phyloP scores from a whole-genome alignment of 2,113 vertebrate genomes.

The Oxyura jamaicensis region DNA sequence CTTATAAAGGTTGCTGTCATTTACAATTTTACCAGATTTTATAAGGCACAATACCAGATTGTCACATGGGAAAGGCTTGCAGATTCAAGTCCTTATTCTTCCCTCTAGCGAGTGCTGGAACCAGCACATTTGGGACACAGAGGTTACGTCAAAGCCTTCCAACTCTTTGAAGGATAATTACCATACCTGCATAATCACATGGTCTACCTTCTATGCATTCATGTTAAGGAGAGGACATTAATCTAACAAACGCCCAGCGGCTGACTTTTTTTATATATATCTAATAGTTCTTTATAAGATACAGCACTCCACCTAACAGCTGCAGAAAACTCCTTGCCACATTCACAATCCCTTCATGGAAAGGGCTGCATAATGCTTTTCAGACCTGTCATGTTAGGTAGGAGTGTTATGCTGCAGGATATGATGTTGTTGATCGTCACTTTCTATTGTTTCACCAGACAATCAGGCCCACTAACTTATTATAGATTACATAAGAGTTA shows the following conservation, averaged over 20 bases:
- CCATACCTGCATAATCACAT: constrained; percentile 66
- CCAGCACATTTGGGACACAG: constrained; percentile 42
- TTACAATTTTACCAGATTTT: constrained; percentile 40
- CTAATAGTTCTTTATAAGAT: not conserved
- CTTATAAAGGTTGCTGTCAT: constrained; percentile 14
- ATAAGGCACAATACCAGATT: constrained; percentile 12
- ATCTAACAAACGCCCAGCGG: constrained; percentile 54
- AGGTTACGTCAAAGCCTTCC: constrained; percentile 64
- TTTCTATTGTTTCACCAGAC: not conserved
- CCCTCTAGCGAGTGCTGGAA: constrained; percentile 49
- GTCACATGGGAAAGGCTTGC: constrained; percentile 46
- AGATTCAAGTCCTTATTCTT: constrained; percentile 38
- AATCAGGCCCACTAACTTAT: not conserved
- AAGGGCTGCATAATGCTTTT: not conserved
- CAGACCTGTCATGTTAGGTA: not conserved
- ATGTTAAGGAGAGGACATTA: constrained; percentile 58
- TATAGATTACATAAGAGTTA: not conserved
- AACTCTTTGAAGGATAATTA: constrained; percentile 69
- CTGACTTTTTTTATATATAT: constrained; percentile 37
- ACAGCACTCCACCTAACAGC: constrained; percentile 13
- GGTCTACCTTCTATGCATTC: constrained; percentile 43
- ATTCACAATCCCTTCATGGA: accelerated
- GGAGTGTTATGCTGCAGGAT: not conserved
- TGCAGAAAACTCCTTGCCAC: not conserved
- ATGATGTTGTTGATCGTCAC: not conserved